Base-by-base conservation (phyloP, 2,888 invertebrate genomes). In the Sphinx pinastri region DNA sequence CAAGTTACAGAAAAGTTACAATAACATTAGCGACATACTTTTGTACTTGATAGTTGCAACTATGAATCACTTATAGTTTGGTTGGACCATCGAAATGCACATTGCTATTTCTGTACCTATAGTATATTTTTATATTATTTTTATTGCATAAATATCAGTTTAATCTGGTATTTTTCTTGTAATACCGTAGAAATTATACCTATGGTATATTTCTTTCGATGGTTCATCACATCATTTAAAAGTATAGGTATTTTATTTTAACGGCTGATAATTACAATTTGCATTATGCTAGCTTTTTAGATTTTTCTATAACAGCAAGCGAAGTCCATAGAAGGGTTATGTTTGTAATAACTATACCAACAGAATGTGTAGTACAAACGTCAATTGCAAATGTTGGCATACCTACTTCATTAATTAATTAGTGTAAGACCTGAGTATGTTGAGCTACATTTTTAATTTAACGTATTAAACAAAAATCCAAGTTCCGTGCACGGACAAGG, bases 21-120 rank as follows among this genome's bases (percentile, higher is more conserved):
- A 77, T 79, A 77, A 72, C 75, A 73, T 77, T 76, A 79, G 49
- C 72, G 75, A 77, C 75, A 78, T 77, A 70, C 73, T 77, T 83
- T 83, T 83, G 83, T 83, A 83, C 82, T 82, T 81, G 74, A 77
- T 75, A 77, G 76, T 81, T 77, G 54, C 52, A 69, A 54, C 69
- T 19, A 59, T 59, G 59, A 68, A 31, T 52, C 38, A 52, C 51
- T n/a, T 68, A 38, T 38, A 60, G 51, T 16, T 59, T 49, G 58
- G 47, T 38, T 52, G 68, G 51, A 69, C 59, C 60, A 68, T 60
- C 63, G 63, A 63, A 47, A 63, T 16, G 47, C 49, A 16, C 47
- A 63, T 63, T 13, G 13, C 19, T 16, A 45, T 2, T 60, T 47
- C 45, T 5, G 45, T 25, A 25, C 25, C 25, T 45, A n/a, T 8